Conservation (phyloP, 1,140 invertebrate species). For the Oedothorax gibbosus region DNA sequence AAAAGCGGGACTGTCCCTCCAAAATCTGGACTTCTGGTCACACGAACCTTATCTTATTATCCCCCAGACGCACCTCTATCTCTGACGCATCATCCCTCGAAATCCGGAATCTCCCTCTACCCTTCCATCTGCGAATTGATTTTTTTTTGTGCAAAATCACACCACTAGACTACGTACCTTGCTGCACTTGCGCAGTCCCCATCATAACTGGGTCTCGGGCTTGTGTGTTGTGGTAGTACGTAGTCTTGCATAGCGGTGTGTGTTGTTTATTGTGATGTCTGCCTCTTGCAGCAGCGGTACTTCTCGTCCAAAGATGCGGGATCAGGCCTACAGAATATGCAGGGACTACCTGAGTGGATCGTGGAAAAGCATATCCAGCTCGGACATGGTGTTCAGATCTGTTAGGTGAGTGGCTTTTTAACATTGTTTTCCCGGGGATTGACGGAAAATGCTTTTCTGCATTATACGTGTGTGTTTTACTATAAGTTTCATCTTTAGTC, state of each 20-base stretch:
- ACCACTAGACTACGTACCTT: not conserved
- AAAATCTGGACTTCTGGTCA: too few species aligned
- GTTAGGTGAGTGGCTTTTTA: conserved; percentile 76
- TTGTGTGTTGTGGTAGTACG: not conserved
- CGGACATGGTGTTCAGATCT: conserved; percentile 81
- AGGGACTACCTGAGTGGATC: conserved; percentile 86
- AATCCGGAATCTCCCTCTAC: too few species aligned
- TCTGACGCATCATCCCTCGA: too few species aligned
- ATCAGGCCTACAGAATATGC: conserved; percentile 86
- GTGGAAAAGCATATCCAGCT: conserved; percentile 83
- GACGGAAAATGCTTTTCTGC: not conserved
- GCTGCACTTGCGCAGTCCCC: conserved; percentile 25
- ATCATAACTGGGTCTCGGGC: not conserved
- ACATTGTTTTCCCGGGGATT: conserved; percentile 13
- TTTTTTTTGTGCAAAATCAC: too few species aligned
- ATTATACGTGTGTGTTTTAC: not conserved
- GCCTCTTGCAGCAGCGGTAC: conserved; percentile 19
- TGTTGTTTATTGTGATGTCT: conserved; percentile 33
- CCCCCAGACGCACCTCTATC: too few species aligned
- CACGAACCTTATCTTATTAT: too few species aligned
- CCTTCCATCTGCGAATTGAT: too few species aligned
- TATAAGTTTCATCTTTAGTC: not conserved
- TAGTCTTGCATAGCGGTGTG: not conserved
- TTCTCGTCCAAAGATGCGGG: conserved; percentile 75
- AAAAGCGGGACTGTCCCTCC: too few species aligned